These are phyloP conservation scores for Panulirus ornatus DNA, from an alignment of 1,140 invertebrate species.

Conservation along the genomic window DNA sequence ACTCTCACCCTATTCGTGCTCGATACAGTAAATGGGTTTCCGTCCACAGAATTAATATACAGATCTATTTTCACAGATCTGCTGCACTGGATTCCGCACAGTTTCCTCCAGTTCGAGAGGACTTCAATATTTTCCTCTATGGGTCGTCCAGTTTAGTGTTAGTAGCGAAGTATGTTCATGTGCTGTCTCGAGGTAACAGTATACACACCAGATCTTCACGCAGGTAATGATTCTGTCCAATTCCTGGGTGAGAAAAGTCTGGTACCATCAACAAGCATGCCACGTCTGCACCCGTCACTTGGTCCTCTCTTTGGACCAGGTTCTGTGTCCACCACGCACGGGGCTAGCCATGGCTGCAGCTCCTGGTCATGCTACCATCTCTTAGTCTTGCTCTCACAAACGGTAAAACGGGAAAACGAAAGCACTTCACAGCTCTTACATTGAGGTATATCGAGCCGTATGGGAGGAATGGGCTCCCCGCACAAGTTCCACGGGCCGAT, in stretches of 20 bases:
- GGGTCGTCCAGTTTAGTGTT: background rate
- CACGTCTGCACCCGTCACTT: constrained; percentile 61
- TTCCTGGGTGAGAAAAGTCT: constrained; percentile 6
- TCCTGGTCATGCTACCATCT: too few species aligned
- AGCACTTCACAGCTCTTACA: background rate
- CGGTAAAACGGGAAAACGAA: background rate
- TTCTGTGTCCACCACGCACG: background rate
- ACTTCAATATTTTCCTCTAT: background rate
- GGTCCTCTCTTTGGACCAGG: background rate
- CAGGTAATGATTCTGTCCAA: background rate
- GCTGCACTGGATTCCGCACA: background rate
- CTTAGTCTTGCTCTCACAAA: background rate
- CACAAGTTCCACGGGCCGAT: constrained; percentile 47
- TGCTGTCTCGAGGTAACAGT: background rate
- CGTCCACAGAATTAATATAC: background rate
- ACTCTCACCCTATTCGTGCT: constrained; percentile 29
- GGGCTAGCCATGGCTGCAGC: too few species aligned
- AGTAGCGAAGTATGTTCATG: background rate
- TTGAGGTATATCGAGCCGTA: constrained; percentile 25
- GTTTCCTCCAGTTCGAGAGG: background rate
- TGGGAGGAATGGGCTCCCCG: constrained; percentile 4
- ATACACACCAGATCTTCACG: background rate
- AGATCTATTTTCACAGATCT: background rate
- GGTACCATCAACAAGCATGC: constrained; percentile 28
- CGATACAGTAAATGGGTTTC: background rate